These are phyloP conservation scores for Poeciliopsis retropinna DNA, from an alignment of 2,113 vertebrate species.

Conservation along the genomic window DNA sequence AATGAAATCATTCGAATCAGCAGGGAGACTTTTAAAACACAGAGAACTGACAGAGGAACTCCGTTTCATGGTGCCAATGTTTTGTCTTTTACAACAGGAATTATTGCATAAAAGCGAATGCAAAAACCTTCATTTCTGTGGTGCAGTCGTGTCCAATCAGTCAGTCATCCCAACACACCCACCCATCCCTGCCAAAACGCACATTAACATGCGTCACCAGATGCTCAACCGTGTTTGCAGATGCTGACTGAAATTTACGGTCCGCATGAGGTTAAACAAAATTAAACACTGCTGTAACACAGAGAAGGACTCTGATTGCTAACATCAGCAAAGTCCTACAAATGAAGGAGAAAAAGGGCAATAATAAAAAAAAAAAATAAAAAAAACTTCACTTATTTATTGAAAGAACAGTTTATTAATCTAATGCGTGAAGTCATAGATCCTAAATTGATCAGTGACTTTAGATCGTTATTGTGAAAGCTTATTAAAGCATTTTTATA, in stretches of 20 bases:
- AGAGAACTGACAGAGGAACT: not conserved
- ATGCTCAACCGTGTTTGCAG: not conserved
- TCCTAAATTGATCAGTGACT: no score
- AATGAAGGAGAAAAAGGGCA: not conserved
- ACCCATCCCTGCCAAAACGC: not conserved
- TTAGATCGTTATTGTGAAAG: no score
- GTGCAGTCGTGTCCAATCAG: not conserved
- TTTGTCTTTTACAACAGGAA: not conserved
- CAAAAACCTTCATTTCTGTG: not conserved
- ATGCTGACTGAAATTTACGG: not conserved
- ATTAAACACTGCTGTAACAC: not conserved
- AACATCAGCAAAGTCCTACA: not conserved
- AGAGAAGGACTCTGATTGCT: not conserved
- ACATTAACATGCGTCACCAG: not conserved
- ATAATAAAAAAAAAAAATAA: not conserved
- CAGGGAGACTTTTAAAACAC: not conserved
- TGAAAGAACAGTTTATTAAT: not conserved
- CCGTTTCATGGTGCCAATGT: not conserved
- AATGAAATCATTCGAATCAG: not conserved
- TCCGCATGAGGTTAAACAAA: not conserved
- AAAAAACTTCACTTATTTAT: not conserved
- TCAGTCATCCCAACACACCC: not conserved
- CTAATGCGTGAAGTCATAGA: not conserved
- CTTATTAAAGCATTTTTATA: no score
- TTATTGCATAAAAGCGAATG: not conserved